phyloP scores from a whole-genome alignment of 2,797 vertebrate genomes.

The Gymnoscopelus braueri region DNA sequence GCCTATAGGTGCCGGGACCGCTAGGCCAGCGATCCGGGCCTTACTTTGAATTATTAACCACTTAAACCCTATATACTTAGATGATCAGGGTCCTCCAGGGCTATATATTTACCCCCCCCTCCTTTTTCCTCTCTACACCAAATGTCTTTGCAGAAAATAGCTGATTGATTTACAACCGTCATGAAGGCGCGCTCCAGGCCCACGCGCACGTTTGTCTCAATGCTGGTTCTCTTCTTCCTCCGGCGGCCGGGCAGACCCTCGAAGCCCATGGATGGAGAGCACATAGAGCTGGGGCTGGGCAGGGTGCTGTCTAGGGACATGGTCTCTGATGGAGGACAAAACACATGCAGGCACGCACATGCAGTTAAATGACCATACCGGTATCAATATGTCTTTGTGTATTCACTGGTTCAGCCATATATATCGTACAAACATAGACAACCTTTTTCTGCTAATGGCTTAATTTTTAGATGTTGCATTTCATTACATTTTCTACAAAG shows the following conservation, averaged over 20 bases:
- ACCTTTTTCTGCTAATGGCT: too few species aligned
- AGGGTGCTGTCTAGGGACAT: slow-evolving; percentile 94
- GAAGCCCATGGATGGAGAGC: slow-evolving; percentile 87
- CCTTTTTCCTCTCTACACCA: too few species aligned
- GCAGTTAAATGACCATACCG: neutral
- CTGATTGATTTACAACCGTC: too few species aligned
- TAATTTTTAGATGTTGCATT: too few species aligned
- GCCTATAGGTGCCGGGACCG: too few species aligned
- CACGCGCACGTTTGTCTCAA: slow-evolving; percentile 92
- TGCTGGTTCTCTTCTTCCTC: slow-evolving; percentile 96
- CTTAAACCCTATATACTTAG: neutral
- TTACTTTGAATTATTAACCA: neutral
- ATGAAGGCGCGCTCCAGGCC: slow-evolving; percentile 93
- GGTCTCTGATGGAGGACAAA: slow-evolving; percentile 78
- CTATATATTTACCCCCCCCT: neutral
- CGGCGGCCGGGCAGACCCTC: slow-evolving; percentile 90
- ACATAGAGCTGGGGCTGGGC: slow-evolving; percentile 89
- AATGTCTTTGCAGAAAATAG: too few species aligned
- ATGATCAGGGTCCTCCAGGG: neutral
- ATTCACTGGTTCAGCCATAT: too few species aligned
- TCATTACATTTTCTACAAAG: too few species aligned
- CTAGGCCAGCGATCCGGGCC: too few species aligned
- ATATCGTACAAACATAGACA: too few species aligned
- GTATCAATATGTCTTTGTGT: too few species aligned
- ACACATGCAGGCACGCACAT: slow-evolving; percentile 19